phyloP scores from a whole-genome alignment of 2,888 invertebrate genomes.

The Thereva nobilitata region DNA sequence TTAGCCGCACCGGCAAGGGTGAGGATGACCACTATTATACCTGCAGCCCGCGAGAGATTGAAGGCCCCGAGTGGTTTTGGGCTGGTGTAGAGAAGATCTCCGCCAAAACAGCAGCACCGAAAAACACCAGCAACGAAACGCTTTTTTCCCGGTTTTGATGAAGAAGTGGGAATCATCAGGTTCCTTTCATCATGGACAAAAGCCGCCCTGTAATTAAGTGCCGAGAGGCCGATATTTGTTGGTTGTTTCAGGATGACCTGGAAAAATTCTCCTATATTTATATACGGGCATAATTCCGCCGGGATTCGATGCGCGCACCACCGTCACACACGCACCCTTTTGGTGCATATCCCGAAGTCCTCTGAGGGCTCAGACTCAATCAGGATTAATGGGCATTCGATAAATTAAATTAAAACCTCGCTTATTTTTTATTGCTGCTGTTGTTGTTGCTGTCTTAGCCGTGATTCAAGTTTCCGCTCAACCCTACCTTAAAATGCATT shows the following conservation, averaged over 20 bases:
- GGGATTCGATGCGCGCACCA: neutral
- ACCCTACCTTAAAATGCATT: neutral
- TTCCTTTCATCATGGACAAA: slow-evolving; percentile 38
- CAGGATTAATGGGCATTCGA: slow-evolving; percentile 32
- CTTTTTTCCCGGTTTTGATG: slow-evolving; percentile 25
- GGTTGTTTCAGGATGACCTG: slow-evolving; percentile 1
- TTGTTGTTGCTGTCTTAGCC: slow-evolving; percentile 5
- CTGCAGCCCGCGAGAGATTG: neutral
- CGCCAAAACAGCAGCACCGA: slow-evolving; percentile 13
- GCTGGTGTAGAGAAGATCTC: neutral
- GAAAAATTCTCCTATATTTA: slow-evolving; percentile 1
- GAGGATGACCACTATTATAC: slow-evolving; percentile 11
- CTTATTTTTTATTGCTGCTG: slow-evolving; percentile 6
- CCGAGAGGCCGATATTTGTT: slow-evolving; percentile 2
- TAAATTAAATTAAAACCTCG: slow-evolving; percentile 34
- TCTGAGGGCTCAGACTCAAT: slow-evolving; percentile 1
- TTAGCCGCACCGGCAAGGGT: slow-evolving; percentile 8
- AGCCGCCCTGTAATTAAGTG: slow-evolving; percentile 40
- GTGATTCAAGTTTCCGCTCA: neutral
- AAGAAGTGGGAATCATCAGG: slow-evolving; percentile 37
- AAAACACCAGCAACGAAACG: neutral
- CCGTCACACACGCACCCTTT: slow-evolving; percentile 15
- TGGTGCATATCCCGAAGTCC: neutral
- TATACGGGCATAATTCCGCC: no score
- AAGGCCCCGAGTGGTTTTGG: neutral